Evolutionary conservation across 2,888 invertebrate species (phyloP).

Genomic region (Leuctra nigra): DNA sequence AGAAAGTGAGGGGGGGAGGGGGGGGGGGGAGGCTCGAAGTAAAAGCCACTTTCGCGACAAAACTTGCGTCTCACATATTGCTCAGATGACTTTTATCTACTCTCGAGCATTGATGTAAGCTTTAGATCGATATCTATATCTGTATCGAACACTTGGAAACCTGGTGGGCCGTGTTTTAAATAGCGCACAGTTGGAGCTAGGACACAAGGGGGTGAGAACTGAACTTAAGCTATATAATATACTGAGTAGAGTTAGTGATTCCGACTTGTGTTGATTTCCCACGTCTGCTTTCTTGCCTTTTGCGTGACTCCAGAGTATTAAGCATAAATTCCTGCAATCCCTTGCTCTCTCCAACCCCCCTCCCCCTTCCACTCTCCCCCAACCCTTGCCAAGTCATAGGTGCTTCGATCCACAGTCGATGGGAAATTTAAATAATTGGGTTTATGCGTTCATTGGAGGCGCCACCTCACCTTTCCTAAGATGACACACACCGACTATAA

Average conservation of each 20-base stretch:
- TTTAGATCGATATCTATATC: too few species aligned
- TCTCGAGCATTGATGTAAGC: too few species aligned
- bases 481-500: too few species aligned
- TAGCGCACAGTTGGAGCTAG: conserved; percentile 3
- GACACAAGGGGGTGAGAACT: neutral
- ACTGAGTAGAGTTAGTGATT: neutral
- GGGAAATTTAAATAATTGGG: conserved; percentile 21
- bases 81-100: too few species aligned
- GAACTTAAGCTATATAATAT: too few species aligned
- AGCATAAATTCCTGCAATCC: conserved; percentile 6
- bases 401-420: neutral
- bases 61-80: too few species aligned
- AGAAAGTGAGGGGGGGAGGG: too few species aligned
- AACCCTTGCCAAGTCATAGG: neutral
- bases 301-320: conserved; percentile 28
- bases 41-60: too few species aligned
- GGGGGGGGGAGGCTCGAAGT: too few species aligned
- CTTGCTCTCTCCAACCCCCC: conserved; percentile 5
- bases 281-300: conserved; percentile 23
- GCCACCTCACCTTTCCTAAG: too few species aligned
- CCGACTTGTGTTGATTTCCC: conserved; percentile 24
- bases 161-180: conserved; percentile 1
- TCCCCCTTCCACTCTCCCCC: conserved; percentile 2
- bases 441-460: conserved; percentile 10
- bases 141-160: neutral